Evolutionary conservation across 2,797 vertebrate genomes (phyloP).

Genomic region (Pempheris klunzingeri): DNA sequence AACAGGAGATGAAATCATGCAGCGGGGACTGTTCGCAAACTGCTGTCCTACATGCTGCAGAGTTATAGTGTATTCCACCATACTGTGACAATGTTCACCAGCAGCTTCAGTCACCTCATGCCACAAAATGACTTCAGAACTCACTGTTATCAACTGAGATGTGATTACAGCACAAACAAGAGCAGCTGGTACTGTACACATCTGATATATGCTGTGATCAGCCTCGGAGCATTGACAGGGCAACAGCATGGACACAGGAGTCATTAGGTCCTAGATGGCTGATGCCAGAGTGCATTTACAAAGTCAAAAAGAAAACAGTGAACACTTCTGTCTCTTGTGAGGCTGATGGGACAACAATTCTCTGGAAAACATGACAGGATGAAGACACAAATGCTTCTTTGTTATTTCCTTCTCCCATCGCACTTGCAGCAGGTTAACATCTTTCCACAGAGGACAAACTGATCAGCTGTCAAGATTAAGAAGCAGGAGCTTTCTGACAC

Average conservation of each 20-base stretch:
- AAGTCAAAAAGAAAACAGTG: conserved; percentile 22
- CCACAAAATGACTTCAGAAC: not conserved
- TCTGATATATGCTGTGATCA: not conserved
- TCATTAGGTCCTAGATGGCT: conserved; percentile 44
- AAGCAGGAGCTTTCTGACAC: not conserved
- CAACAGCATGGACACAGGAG: conserved; percentile 11
- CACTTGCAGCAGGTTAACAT: conserved; percentile 1
- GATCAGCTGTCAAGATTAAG: not conserved
- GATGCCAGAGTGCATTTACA: conserved; percentile 11
- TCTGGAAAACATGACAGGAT: not conserved
- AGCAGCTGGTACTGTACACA: not conserved
- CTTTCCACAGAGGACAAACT: not conserved
- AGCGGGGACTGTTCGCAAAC: not conserved
- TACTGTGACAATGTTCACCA: not conserved
- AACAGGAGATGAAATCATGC: not conserved
- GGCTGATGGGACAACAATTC: not conserved
- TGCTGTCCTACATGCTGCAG: not conserved
- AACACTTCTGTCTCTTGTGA: conserved; percentile 11
- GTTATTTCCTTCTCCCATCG: conserved; percentile 3
- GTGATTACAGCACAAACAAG: not conserved
- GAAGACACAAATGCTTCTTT: not conserved
- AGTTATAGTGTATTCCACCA: not conserved
- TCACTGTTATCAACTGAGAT: conserved; percentile 2
- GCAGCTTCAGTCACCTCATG: not conserved
- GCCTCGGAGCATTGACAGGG: conserved; percentile 16